Base-by-base conservation (phyloP, 2,888 invertebrate genomes). In the Smittia sp. region DNA sequence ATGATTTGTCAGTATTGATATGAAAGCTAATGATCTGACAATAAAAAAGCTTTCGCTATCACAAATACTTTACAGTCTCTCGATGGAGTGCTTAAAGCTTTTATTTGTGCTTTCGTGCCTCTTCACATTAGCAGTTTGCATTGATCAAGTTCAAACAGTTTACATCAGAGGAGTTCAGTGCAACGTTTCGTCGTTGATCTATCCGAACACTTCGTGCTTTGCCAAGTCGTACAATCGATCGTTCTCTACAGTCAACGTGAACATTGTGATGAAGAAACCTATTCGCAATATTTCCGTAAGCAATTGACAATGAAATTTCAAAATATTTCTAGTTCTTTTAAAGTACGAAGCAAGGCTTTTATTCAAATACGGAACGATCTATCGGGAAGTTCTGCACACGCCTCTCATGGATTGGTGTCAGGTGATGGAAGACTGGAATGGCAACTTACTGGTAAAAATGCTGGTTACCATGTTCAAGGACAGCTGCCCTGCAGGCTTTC, bases 201-300 rank as follows among this genome's bases (percentile, higher is more conserved):
- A 46, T 46, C 46, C 11, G 2, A 46, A 46, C 15, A 3, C 3
- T 2, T n/a, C n/a, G 2, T 46, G 46, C 15, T 46, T n/a, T 46
- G 46, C 46, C 11, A 46, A 46, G 46, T 46, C 46, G n/a, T 46
- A 46, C 11, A 46, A 46, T 46, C 46, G 46, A 46, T 46, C 46
- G 11, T 46, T 46, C 46, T 46, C 46, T 6, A 46, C 46, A 1
- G 46, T 46, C 46, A 46, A 46, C 15, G n/a, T 46, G 6, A 11
- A 9, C 11, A 9, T 9, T 38, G 38, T 38, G 11, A 38, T 6
- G 6, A 38, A 9, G 11, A 38, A 38, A 9, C 11, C 38, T 38
- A 38, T 38, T n/a, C n/a, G n/a, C n/a, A n/a, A n/a, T n/a, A n/a
- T n/a, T n/a, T n/a, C n/a, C n/a, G n/a, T n/a, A n/a, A n/a, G n/a